Percentiles rank a stretch among this genome's conserved stretches.
phyloP scores from a whole-genome alignment of 2,888 invertebrate species.

The Ornithoptera alexandrae region DNA sequence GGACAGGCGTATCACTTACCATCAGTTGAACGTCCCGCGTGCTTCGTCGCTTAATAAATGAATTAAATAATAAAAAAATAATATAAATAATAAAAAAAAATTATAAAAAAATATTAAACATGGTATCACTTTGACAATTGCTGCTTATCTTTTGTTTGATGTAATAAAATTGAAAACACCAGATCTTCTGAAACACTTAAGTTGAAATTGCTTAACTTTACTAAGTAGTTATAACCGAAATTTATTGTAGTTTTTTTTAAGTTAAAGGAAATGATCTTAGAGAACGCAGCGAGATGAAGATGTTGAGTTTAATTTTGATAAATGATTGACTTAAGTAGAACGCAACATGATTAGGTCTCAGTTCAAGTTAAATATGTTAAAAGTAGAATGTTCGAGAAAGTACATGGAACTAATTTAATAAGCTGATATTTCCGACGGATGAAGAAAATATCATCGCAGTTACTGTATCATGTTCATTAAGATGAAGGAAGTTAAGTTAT shows the following conservation, averaged over 20 bases:
- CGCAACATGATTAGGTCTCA: conserved; percentile 31
- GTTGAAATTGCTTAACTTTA: too few relatives aligned
- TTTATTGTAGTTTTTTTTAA: too few relatives aligned
- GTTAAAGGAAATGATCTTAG: neutral
- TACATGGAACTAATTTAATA: conserved; percentile 18
- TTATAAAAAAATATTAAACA: neutral
- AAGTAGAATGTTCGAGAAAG: conserved; percentile 33
- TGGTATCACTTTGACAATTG: neutral
- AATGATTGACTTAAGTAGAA: conserved; percentile 44
- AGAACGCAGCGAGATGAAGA: conserved; percentile 40
- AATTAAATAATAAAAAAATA: too few relatives aligned
- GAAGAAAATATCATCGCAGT: conserved; percentile 5
- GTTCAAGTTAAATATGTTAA: conserved; percentile 28
- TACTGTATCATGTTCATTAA: neutral
- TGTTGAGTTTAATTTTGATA: conserved; percentile 53
- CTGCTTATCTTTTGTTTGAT: neutral
- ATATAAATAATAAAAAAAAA: too few relatives aligned
- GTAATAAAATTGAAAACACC: neutral
- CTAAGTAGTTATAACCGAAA: too few relatives aligned
- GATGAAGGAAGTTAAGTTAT: too few relatives aligned
- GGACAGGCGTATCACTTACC: too few relatives aligned
- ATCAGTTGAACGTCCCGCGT: too few relatives aligned
- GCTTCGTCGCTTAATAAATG: too few relatives aligned
- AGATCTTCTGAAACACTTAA: too few relatives aligned
- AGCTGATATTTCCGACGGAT: conserved; percentile 16